Evolutionary conservation across 2,888 invertebrate genomes (phyloP).

Genomic region (Pecten maximus): DNA sequence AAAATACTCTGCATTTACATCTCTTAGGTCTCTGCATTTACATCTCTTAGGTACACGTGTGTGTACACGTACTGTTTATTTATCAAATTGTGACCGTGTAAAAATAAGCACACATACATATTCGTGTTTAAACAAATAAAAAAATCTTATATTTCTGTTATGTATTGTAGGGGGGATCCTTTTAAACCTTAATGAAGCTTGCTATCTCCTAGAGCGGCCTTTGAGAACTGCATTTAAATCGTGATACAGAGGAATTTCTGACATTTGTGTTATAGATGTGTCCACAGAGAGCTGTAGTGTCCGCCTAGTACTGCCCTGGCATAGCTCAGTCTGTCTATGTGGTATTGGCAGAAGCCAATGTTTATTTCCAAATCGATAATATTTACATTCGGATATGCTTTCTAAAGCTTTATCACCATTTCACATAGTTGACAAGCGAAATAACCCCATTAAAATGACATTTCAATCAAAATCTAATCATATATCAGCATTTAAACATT

Average conservation of each 20-base stretch:
- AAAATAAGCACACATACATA: background rate
- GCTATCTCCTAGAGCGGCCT: background rate
- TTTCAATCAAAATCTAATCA: slow-evolving; percentile 12
- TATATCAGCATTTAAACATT: background rate
- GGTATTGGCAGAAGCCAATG: slow-evolving; percentile 7
- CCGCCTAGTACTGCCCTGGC: background rate
- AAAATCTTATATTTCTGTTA: background rate
- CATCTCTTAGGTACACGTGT: background rate
- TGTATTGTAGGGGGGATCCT: background rate
- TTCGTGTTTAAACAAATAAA: background rate
- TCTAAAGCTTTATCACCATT: background rate
- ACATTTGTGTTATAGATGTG: background rate
- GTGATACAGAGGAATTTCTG: background rate
- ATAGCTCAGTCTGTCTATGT: background rate
- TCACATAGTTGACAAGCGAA: background rate
- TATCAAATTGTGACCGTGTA: background rate
- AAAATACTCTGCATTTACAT: background rate
- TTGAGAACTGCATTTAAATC: background rate
- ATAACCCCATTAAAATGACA: background rate
- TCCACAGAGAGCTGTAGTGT: background rate
- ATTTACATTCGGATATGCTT: background rate
- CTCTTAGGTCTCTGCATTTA: background rate
- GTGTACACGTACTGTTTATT: background rate
- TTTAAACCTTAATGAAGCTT: background rate
- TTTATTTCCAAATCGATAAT: slow-evolving; percentile 4